Percentiles rank a stretch among this genome's conserved stretches.
Evolutionary conservation across 2,888 invertebrate genomes (phyloP).

Genomic region (Scaptomyza caliginosa): DNA sequence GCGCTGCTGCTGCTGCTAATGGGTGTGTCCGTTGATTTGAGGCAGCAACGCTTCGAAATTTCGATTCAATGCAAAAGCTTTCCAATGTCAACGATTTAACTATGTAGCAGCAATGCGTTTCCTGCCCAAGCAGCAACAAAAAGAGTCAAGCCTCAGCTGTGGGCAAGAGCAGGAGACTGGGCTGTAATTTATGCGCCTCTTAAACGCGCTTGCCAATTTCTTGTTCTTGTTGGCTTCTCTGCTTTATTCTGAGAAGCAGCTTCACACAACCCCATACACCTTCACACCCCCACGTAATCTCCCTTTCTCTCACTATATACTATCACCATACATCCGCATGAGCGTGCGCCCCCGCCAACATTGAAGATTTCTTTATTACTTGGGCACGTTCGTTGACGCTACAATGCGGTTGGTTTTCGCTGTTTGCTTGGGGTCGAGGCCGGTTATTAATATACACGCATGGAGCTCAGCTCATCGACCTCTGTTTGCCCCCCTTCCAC

Average conservation of each 20-base stretch:
- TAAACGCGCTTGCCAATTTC: conserved; percentile 75
- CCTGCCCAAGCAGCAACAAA: conserved; percentile 44
- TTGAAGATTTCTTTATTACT: conserved; percentile 78
- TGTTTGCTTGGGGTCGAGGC: conserved; percentile 75
- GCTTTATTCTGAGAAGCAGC: conserved; percentile 56
- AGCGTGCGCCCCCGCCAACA: conserved; percentile 59
- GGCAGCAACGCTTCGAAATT: conserved; percentile 25
- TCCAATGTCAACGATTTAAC: conserved; percentile 67
- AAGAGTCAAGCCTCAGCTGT: conserved; percentile 23
- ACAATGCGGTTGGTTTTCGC: conserved; percentile 18
- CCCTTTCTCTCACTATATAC: conserved; percentile 4
- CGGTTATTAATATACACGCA: conserved; percentile 78
- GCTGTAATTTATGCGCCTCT: conserved; percentile 74
- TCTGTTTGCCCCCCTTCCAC: conserved; percentile 3
- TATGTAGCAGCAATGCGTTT: conserved; percentile 56
- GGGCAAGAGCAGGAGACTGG: conserved; percentile 11
- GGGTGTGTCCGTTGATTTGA: conserved; percentile 45
- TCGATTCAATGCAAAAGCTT: conserved; percentile 31
- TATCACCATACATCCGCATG: conserved; percentile 48
- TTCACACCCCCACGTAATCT: conserved; percentile 3
- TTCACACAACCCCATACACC: conserved; percentile 7
- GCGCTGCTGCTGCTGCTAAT: conserved; percentile 27
- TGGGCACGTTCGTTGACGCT: conserved; percentile 66
- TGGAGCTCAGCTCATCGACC: conserved; percentile 64
- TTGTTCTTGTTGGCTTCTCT: conserved; percentile 41